Conservation (phyloP, 1,140 invertebrate genomes). For the Lethrus apterus region DNA sequence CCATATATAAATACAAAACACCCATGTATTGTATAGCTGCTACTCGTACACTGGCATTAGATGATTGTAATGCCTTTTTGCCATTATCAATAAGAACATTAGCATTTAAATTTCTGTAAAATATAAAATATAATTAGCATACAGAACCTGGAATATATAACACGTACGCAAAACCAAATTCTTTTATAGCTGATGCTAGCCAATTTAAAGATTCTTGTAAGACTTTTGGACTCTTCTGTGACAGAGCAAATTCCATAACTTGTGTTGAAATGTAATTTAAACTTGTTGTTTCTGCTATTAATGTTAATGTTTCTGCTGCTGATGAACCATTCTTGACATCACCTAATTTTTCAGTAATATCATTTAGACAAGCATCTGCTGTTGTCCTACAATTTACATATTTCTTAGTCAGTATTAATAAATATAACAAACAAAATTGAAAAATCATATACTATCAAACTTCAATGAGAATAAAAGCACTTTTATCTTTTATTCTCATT, state of each 20-base stretch:
- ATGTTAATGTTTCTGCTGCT: slow-evolving; percentile 64
- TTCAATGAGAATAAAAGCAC: too few relatives aligned
- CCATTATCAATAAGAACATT: slow-evolving; percentile 73
- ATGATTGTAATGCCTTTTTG: slow-evolving; percentile 75
- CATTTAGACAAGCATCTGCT: slow-evolving; percentile 67
- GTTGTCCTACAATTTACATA: slow-evolving; percentile 47
- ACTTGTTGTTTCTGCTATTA: slow-evolving; percentile 68
- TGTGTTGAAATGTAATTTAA: slow-evolving; percentile 68
- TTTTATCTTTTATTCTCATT: too few relatives aligned
- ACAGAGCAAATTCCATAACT: slow-evolving; percentile 67
- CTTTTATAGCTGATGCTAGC: slow-evolving; percentile 67
- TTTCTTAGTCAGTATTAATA: not conserved
- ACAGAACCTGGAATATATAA: slow-evolving; percentile 7
- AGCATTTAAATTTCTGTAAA: slow-evolving; percentile 60
- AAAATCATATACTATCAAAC: too few relatives aligned
- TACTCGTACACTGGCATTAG: slow-evolving; percentile 74
- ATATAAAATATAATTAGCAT: not conserved
- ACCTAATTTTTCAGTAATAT: slow-evolving; percentile 78
- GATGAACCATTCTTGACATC: slow-evolving; percentile 71
- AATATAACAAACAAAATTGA: slow-evolving; percentile 1
- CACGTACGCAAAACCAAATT: slow-evolving; percentile 75
- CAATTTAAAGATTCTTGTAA: slow-evolving; percentile 78
- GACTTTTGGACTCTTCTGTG: slow-evolving; percentile 87
- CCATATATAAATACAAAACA: slow-evolving; percentile 75
- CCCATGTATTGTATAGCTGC: slow-evolving; percentile 63